phyloP scores from a whole-genome alignment of 2,888 invertebrate species.

The Drosophila seclusa region DNA sequence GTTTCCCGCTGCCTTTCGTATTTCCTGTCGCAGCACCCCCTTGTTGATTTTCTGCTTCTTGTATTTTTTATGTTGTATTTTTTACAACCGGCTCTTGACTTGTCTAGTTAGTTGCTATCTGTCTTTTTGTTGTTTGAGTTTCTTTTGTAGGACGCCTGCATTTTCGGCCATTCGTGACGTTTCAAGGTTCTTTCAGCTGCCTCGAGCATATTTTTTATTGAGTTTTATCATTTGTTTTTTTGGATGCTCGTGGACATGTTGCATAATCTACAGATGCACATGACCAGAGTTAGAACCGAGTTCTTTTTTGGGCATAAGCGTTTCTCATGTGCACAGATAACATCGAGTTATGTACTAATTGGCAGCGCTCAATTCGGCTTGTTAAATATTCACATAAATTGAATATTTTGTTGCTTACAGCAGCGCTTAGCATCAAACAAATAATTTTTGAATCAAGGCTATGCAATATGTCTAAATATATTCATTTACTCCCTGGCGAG shows the following conservation, averaged over 20 bases:
- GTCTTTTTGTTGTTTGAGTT: slow-evolving; percentile 12
- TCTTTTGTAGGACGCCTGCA: slow-evolving; percentile 47
- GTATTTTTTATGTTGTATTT: slow-evolving; percentile 23
- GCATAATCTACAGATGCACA: slow-evolving; percentile 48
- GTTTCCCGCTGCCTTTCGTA: slow-evolving; percentile 62
- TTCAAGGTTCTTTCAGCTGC: slow-evolving; percentile 64
- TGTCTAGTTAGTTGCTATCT: slow-evolving; percentile 18
- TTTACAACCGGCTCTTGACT: slow-evolving; percentile 20
- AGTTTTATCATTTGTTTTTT: background rate
- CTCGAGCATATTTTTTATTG: slow-evolving; percentile 22
- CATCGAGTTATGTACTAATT: slow-evolving; percentile 15
- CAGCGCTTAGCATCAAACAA: background rate
- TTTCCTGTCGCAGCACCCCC: slow-evolving; percentile 61
- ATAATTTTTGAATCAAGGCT: background rate
- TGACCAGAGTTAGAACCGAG: slow-evolving; percentile 48
- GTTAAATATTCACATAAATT: background rate
- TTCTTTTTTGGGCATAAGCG: slow-evolving; percentile 45
- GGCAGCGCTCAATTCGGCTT: slow-evolving; percentile 17
- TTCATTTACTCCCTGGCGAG: background rate
- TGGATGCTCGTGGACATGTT: slow-evolving; percentile 24
- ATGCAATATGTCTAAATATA: background rate
- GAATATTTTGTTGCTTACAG: background rate
- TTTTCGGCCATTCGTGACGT: slow-evolving; percentile 57
- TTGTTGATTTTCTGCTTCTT: slow-evolving; percentile 18
- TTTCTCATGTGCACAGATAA: background rate